Evolutionary conservation across 2,888 invertebrate genomes (phyloP).

Genomic region (Tipula vernalis): DNA sequence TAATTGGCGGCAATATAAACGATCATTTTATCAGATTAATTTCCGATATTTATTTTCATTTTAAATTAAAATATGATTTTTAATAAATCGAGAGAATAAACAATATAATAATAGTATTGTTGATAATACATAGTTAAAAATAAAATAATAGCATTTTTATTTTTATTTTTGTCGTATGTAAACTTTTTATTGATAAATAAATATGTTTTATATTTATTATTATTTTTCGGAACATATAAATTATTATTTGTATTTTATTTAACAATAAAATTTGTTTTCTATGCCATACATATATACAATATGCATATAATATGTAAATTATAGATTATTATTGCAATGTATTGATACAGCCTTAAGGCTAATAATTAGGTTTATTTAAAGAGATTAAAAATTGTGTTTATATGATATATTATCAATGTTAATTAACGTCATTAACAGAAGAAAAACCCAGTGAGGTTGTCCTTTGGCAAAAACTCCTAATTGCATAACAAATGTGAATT

Average conservation of each 20-base stretch:
- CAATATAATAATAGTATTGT: background rate
- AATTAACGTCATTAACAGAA: too few relatives aligned
- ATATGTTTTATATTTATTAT: background rate
- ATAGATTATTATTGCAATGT: background rate
- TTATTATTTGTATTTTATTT: background rate
- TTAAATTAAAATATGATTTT: background rate
- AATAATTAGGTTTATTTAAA: background rate
- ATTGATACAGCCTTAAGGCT: background rate
- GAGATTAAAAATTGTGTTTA: background rate
- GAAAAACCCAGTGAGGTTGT: too few relatives aligned
- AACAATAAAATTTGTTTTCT: background rate
- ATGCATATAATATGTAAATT: background rate
- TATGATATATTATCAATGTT: background rate
- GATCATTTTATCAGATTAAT: background rate
- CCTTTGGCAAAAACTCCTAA: too few relatives aligned
- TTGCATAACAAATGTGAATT: too few relatives aligned
- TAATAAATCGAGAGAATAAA: background rate
- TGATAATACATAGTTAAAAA: background rate
- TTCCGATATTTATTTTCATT: background rate
- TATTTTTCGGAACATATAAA: background rate
- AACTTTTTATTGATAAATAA: background rate
- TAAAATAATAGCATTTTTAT: background rate
- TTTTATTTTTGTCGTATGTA: background rate
- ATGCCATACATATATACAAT: background rate
- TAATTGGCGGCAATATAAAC: background rate